Base-by-base conservation (phyloP, 92 coral and sea anemone species). In the Actinernus sp. region DNA sequence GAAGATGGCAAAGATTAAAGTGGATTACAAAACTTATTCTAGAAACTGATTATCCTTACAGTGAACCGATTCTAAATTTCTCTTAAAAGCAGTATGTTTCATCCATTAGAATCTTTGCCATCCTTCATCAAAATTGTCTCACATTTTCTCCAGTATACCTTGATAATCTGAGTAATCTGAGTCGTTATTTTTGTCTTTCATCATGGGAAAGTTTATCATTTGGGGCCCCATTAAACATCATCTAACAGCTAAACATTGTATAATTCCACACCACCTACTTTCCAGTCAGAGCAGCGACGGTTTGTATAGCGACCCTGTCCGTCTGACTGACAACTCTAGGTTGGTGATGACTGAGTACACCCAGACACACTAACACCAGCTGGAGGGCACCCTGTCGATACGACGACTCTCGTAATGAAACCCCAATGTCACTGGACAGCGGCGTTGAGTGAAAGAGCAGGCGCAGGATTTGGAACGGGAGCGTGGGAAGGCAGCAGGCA, bases 301-400 rank as follows among this genome's bases (percentile, higher is more conserved):
- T 82, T 49, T 94, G 97, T 48, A 94, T 49, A 0, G 97, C 93
- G 11, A 88, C 75, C 25, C 85, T 74, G 50, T 94, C 95, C 1
- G 90, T 75, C 43, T 81, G 84, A 31, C 81, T 81, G 46, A 76
- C 56, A 1, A 65, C 69, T 3, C 85, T 83, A 2, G 98, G 98
- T 34, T 94, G 84, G 39, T 94, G 98, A 44, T 94, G 98, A 75
- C 98, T 94, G 17, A 94, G 79, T 20, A 94, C 89, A 20, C 97
- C 98, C 37, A 94, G 87, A 46, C 97, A 94, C 60, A 88, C 86
- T 39, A 94, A 60, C 38, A 94, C 80, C 37, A 94, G 68, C 49
- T 94, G 97, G 12, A 94, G 73, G 19, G 97, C 98, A 21, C 98
- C 98, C 26, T 83, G 79, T 16, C 84, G 84, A 38, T 91, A 48